Conservation (phyloP, 2,888 invertebrate genomes). For the Phymatocera aterrima region DNA sequence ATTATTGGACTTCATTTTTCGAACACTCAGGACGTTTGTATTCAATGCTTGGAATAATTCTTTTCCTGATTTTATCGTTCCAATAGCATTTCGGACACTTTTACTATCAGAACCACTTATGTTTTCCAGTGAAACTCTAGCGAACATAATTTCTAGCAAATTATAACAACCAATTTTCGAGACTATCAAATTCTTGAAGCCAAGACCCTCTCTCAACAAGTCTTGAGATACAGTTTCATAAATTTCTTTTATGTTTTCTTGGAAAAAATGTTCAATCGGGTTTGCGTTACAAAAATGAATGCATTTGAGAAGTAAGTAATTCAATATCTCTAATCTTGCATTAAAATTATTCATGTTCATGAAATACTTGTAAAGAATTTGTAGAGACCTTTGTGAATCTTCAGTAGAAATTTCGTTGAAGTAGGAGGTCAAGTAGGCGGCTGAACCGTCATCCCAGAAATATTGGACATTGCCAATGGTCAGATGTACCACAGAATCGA, state of each 20-base stretch:
- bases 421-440: slow-evolving; percentile 58
- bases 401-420: slow-evolving; percentile 54
- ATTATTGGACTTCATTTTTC: slow-evolving; percentile 59
- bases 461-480: slow-evolving; percentile 58
- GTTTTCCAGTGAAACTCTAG: slow-evolving; percentile 60
- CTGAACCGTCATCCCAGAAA: slow-evolving; percentile 58
- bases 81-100: slow-evolving; percentile 65
- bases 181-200: slow-evolving; percentile 58
- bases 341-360: slow-evolving; percentile 52
- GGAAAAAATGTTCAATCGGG: slow-evolving; percentile 66
- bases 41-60: slow-evolving; percentile 68
- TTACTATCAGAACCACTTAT: slow-evolving; percentile 56
- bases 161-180: slow-evolving; percentile 71
- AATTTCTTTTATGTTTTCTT: slow-evolving; percentile 62
- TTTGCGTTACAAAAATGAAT: slow-evolving; percentile 60
- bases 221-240: slow-evolving; percentile 51
- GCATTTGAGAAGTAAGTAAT: slow-evolving; percentile 67
- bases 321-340: slow-evolving; percentile 67
- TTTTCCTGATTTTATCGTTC: slow-evolving; percentile 60
- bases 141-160: slow-evolving; percentile 70
- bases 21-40: slow-evolving; percentile 63
- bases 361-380: slow-evolving; percentile 60
- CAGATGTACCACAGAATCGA: slow-evolving; percentile 61
- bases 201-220: slow-evolving; percentile 40
- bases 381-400: slow-evolving; percentile 60